Base-by-base conservation (phyloP, 1,140 invertebrate species). In the Penaeus chinensis region DNA sequence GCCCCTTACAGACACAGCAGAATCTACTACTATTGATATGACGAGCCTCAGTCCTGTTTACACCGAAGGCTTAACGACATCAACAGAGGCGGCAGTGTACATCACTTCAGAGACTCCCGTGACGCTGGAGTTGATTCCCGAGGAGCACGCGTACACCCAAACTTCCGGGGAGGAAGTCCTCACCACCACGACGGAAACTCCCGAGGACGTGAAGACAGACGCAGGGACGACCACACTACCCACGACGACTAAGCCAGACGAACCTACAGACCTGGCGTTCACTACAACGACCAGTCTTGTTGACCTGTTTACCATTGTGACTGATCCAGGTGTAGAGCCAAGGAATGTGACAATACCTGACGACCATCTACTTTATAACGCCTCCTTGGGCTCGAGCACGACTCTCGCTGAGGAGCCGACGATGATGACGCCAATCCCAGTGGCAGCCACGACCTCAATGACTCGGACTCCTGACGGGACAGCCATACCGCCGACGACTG, bases 261-360 rank as follows among this genome's bases (percentile, higher is more conserved):
- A 60, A 11, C 24, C 77, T 18, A n/a, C 77, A n/a, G 22, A 61
- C n/a, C 16, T 24, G 47, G 24, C 77, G 22, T 27, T 60, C 18
- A 19, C 27, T n/a, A 76, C 27, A 24, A 16, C 77, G 47, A 47
- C 11, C 54, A 54, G 54, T 2, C 54, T 16, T 13, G 16, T 54
- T 54, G 54, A 54, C 54, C 54, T 10, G 54, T 54, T 54, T 54
- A 54, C 77, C 77, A 16, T 79, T 5, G 77, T 79, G 37, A 79
- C 77, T 4, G 47, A 79, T 10, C 19, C 42, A 7, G 0, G n/a
- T 24, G 8, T 27, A 24, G 77, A 79, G 24, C 20, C 24, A 16
- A n/a, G 19, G 24, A 78, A 65, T 63, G 74, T 85, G 22, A 85
- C 74, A 54, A n/a, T 47, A 47, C 42, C 74, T 20, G 74, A 77